Percentiles rank a stretch among this genome's conserved stretches.
These are phyloP conservation scores for Lasioglossum leucozonium DNA, from an alignment of 2,888 invertebrate genomes.

Conservation along the genomic window DNA sequence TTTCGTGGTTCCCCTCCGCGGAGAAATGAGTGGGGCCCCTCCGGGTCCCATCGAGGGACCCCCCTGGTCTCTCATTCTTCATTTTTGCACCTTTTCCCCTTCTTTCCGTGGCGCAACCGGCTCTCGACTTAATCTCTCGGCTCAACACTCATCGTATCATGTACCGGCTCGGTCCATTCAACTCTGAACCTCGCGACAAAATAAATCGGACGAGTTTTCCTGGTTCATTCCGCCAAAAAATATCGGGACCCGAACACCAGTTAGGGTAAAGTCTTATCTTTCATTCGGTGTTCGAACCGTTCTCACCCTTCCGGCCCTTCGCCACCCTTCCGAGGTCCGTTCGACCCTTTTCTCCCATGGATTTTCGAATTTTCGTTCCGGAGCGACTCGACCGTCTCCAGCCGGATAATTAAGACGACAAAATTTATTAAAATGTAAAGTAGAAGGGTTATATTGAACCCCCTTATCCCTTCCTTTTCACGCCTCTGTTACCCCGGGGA, in stretches of 20 bases:
- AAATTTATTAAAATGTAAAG: constrained; percentile 56
- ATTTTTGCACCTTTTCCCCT: constrained; percentile 8
- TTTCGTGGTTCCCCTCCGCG: not conserved
- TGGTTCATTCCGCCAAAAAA: not conserved
- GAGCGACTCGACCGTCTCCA: constrained; percentile 7
- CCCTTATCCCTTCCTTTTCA: not conserved
- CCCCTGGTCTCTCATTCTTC: constrained; percentile 7
- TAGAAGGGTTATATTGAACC: constrained; percentile 29
- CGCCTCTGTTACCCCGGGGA: not conserved
- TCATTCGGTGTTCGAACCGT: not conserved
- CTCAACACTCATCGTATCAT: not conserved
- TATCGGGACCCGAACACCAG: not conserved
- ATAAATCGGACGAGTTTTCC: not conserved
- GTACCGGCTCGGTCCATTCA: not conserved
- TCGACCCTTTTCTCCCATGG: not conserved
- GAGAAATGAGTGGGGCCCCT: not conserved
- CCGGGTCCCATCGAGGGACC: not conserved
- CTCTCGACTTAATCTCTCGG: constrained; percentile 9
- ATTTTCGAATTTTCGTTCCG: not conserved
- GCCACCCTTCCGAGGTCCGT: not conserved
- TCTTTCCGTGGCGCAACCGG: not conserved
- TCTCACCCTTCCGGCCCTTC: not conserved
- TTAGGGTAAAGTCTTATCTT: not conserved
- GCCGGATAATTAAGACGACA: constrained; percentile 50
- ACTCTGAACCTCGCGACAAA: not conserved